phyloP scores from a whole-genome alignment of 1,140 invertebrate species.

The Spodoptera litura region DNA sequence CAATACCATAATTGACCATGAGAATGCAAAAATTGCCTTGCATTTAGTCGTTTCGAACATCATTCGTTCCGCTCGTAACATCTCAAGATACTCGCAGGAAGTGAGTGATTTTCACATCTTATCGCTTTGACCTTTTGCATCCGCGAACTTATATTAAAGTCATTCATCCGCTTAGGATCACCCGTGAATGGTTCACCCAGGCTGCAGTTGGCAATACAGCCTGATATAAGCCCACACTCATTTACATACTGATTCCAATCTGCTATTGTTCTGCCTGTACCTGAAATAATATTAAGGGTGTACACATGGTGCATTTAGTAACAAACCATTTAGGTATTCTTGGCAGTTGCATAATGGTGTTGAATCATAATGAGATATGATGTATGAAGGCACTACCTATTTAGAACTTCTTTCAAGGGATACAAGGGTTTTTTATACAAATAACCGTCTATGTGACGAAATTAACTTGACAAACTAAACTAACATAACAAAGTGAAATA shows the following conservation, averaged over 20 bases:
- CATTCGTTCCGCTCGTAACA: slow-evolving; percentile 21
- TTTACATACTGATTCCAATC: slow-evolving; percentile 86
- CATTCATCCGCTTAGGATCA: slow-evolving; percentile 36
- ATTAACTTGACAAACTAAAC: no score
- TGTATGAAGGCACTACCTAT: no score
- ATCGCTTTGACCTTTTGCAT: slow-evolving; percentile 2
- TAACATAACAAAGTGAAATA: no score
- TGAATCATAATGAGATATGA: not conserved
- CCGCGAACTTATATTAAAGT: slow-evolving; percentile 4
- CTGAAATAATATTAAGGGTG: slow-evolving; percentile 40
- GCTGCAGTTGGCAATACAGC: not conserved
- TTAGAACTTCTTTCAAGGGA: no score
- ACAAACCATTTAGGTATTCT: not conserved
- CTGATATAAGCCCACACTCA: slow-evolving; percentile 35
- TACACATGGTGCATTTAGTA: slow-evolving; percentile 14
- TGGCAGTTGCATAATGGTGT: slow-evolving; percentile 1
- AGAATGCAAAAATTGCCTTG: not conserved
- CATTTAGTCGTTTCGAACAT: not conserved
- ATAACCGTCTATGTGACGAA: no score
- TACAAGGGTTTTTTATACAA: no score
- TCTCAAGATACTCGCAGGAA: not conserved
- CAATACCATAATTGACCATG: not conserved
- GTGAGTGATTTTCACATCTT: not conserved
- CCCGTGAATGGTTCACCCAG: slow-evolving; percentile 10
- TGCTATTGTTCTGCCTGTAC: slow-evolving; percentile 65